These are phyloP conservation scores for Pterostichus madidus DNA, from an alignment of 2,888 invertebrate genomes.

Conservation along the genomic window DNA sequence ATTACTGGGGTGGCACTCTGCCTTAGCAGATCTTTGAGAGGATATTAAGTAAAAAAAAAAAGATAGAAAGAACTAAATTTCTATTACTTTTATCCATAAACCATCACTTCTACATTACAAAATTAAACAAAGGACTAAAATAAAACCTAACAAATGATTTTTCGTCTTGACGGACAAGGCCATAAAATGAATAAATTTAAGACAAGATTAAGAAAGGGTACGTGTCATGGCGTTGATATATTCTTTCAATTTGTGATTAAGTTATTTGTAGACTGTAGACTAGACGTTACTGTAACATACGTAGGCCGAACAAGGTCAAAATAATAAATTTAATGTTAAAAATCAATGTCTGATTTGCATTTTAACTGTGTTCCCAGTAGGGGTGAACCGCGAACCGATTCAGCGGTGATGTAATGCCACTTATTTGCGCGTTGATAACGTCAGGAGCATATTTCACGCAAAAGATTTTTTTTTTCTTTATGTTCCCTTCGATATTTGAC, in stretches of 20 bases:
- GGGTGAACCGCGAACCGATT: conserved; percentile 3
- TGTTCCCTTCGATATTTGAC: not conserved
- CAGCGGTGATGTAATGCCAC: not conserved
- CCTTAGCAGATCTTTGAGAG: too few relatives aligned
- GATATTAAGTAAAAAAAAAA: too few relatives aligned
- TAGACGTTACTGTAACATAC: not conserved
- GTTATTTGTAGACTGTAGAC: not conserved
- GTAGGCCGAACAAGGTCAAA: not conserved
- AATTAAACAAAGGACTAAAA: not conserved
- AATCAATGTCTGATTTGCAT: conserved; percentile 6
- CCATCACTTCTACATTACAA: too few relatives aligned
- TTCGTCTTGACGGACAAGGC: not conserved
- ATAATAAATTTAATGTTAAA: conserved; percentile 8
- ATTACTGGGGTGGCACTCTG: too few relatives aligned
- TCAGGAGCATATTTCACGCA: not conserved
- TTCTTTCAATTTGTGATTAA: not conserved
- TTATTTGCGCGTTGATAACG: not conserved
- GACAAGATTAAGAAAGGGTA: not conserved
- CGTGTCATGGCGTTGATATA: too few relatives aligned
- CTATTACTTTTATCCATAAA: not conserved
- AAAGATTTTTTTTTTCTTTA: not conserved
- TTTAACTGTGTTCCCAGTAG: not conserved
- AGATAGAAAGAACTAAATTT: too few relatives aligned
- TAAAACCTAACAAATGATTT: not conserved
- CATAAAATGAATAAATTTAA: not conserved